Evolutionary conservation across 2,797 vertebrate genomes (phyloP).

Genomic region (Babyrousa celebensis): DNA sequence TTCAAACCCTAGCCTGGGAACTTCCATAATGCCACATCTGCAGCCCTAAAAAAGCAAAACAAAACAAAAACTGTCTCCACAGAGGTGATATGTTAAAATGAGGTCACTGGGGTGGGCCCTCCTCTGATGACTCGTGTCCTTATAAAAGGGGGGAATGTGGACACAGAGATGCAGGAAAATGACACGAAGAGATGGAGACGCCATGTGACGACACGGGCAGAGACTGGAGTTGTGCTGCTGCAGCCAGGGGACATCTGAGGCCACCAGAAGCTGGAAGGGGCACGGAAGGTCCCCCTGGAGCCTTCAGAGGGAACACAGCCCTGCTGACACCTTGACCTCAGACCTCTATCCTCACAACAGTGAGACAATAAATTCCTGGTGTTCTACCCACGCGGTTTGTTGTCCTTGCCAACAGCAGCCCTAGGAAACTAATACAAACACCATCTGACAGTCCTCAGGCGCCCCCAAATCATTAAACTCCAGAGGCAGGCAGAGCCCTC

Average conservation of each 20-base stretch:
- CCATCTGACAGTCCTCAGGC: neutral
- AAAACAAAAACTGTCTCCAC: neutral
- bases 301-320: too few relatives aligned
- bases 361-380: fast-evolving
- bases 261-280: neutral
- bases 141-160: neutral
- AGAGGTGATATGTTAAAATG: neutral
- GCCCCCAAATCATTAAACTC: neutral
- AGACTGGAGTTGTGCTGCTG: too few relatives aligned
- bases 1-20: too few relatives aligned
- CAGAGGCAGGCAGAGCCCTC: neutral
- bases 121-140: neutral
- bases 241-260: neutral
- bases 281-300: neutral
- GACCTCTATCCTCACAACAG: neutral
- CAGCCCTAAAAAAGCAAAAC: too few relatives aligned
- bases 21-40: too few relatives aligned
- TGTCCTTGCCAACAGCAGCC: neutral
- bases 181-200: neutral
- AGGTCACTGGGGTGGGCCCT: neutral
- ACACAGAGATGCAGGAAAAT: neutral
- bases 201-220: neutral
- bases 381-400: neutral
- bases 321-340: too few relatives aligned
- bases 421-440: neutral